phyloP scores from a whole-genome alignment of 2,888 invertebrate species.

The Agonopterix heracliana region DNA sequence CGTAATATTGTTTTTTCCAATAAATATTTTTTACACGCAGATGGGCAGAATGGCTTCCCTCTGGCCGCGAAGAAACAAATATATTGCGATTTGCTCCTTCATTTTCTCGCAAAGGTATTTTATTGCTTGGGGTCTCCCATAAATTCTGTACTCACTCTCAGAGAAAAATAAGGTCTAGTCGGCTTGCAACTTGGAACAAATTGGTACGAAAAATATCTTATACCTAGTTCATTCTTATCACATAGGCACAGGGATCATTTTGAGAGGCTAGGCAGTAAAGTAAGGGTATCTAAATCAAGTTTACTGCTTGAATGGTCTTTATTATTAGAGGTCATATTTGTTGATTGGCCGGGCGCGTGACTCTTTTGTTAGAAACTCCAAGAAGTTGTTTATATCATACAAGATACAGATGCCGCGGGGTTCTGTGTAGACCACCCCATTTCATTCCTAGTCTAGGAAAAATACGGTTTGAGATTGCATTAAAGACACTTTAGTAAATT shows the following conservation, averaged over 20 bases:
- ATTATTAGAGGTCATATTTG: no score
- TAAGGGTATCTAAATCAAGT: slow-evolving; percentile 1
- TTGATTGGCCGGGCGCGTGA: no score
- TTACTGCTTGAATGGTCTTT: not conserved
- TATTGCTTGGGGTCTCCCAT: slow-evolving; percentile 72
- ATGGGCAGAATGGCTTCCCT: slow-evolving; percentile 60
- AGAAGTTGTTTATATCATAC: no score
- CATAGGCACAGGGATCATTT: slow-evolving; percentile 34
- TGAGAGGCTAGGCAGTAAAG: slow-evolving; percentile 12
- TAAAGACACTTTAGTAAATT: no score
- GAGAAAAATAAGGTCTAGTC: slow-evolving; percentile 69
- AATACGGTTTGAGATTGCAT: no score
- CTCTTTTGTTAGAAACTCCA: no score
- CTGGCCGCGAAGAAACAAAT: slow-evolving; percentile 69
- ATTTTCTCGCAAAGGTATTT: slow-evolving; percentile 74
- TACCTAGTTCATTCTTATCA: slow-evolving; percentile 61
- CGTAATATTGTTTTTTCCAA: slow-evolving; percentile 33
- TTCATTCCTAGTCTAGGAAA: no score
- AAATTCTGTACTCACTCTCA: slow-evolving; percentile 70
- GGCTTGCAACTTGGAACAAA: slow-evolving; percentile 50
- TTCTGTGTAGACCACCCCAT: no score
- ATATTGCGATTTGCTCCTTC: slow-evolving; percentile 75
- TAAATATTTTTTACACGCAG: slow-evolving; percentile 58
- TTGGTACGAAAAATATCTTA: slow-evolving; percentile 62
- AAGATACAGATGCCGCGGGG: no score